Evolutionary conservation across 2,888 invertebrate genomes (phyloP), one percentile per base, ranked within the genome.

Genomic region (Prosopocoilus inquinatus): DNA sequence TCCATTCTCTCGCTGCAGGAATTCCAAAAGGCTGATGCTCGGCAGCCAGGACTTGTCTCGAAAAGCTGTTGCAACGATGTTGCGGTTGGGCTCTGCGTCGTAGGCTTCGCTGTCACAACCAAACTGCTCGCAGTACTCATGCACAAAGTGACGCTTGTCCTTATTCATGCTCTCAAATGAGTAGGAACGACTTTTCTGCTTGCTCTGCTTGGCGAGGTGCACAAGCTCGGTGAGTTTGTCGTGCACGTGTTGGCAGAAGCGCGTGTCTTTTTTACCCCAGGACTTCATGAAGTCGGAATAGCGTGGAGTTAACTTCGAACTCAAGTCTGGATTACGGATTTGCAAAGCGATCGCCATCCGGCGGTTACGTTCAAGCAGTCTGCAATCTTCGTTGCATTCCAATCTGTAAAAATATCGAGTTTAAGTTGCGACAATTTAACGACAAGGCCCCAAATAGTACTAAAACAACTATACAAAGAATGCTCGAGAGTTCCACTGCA

Each of bases 111-210:
- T 92, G 70, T 94, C 90, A 67, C 95, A 91, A 38, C 96, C 96
- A 79, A 97, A 98, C 77, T 92, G 92, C 70, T 94, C 92, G 67
- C 94, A 94, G 75, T 94, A 85, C 74, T 98, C 97, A 77, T 97
- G 96, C 8, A 98, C 87, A 69, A 96, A 86, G 71, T 91, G 90
- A 1, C 97, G 83, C 76, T 96, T 95, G 67, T 94, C 93, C 43
- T 91, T 83, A 76, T 94, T 96, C 95, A 96, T 96, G 1, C 90
- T 87, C 12, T 92, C 91, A 76, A 97, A 97, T 8, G 94, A 91
- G 74, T 92, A 89, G 2, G 75, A 70, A n/a, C 77, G 67, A 56
- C 74, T 75, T 54, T 75, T 75, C 51, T 76, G 76, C 57, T 75
- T 75, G 68, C 89, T 91, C 81, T 89, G 89, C 78, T 95, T 94